Base-by-base conservation (phyloP, 2,888 invertebrate genomes). In the Drosophila incognita region DNA sequence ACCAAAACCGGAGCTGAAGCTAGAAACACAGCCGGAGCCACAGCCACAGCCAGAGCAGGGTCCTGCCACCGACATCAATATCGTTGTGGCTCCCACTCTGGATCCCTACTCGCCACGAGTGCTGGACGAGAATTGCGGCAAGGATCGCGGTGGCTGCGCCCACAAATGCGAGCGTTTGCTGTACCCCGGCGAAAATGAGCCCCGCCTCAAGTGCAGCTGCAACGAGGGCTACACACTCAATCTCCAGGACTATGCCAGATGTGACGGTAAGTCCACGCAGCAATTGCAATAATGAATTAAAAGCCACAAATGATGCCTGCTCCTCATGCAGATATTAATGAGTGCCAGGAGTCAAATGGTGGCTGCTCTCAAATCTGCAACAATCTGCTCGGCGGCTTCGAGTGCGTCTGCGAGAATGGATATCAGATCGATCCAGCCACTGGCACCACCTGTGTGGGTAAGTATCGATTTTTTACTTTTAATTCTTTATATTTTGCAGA, bases 351-450 rank as follows among this genome's bases (percentile, higher is more conserved):
- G 48, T 93, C 94, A 52, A 94, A 93, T 77, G 94, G 94, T 5
- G 94, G 94, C 38, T 95, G 95, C 80, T 93, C 94, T 58, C 93
- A 94, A 74, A 92, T 93, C 49, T 95, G 95, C 87, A 92, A 92
- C 67, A 95, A 95, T 87, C 92, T 93, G 48, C 93, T 93, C 0
- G 95, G 95, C 40, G 93, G 94, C n/a, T 95, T 94, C 82, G 93
- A 93, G 49, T 95, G 95, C 82, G 91, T 92, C 46, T 95, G 95
- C 76, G 92, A 92, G 24, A 79, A 90, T 36, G 95, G 95, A 13
- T 93, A 94, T 56, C 92, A 94, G 79, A 92, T 95, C 65, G 93
- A 93, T 48, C 89, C 89, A 1, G 90, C 79, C 1, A 91, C 94
- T 33, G 92, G 93, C 58, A 94, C 92, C 75, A 93, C 93, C 49